Base-by-base conservation (phyloP, 53 echinoderm and acorn worm genomes). In the Stichopus horrens region DNA sequence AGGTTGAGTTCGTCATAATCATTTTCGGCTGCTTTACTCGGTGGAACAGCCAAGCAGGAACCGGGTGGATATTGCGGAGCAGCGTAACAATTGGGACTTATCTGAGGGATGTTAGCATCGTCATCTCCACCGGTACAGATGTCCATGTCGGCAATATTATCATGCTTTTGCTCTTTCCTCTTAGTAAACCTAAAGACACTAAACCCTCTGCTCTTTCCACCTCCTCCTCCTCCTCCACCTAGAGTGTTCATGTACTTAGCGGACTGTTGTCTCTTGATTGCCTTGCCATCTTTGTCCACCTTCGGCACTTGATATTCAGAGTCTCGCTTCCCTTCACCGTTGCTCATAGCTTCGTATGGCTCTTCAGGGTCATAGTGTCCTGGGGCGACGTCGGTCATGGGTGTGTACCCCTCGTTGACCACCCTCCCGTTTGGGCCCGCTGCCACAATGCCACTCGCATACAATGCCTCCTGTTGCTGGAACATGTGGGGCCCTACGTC, bases 321-420 rank as follows among this genome's bases (percentile, higher is more conserved):
- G 4, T 85, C 85, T 23, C 67, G 71, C 14, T 85, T 59, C 6
- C 67, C 23, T 37, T 85, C 85, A 18, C n/a, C 14, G 7, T 60
- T 23, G 0, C 66, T 4, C 85, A 85, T 85, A 11, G 85, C 53
- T 67, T 66, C 37, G 16, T 85, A 85, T 2, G 85, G 85, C 66
- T 85, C 85, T 8, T 85, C 85, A 21, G 85, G 85, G 85, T 85
- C 85, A 52, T 85, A 85, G 51, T 52, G 23, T 10, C 85, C 85
- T 22, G 68, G 18, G 51, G 52, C 65, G 65, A 52, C 67, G 5
- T 53, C 85, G 7, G 65, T 68, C 85, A 85, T 85, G 21, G 63
- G 85, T 52, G 67, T 23, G 71, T 85, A 85, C 10, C 37, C 85
- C 10, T 7, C 57, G 5, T n/a, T 57, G n/a, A 56, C 58, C 18